Conservation (phyloP, 2,888 invertebrate species). For the Drosophila meridionalis region DNA sequence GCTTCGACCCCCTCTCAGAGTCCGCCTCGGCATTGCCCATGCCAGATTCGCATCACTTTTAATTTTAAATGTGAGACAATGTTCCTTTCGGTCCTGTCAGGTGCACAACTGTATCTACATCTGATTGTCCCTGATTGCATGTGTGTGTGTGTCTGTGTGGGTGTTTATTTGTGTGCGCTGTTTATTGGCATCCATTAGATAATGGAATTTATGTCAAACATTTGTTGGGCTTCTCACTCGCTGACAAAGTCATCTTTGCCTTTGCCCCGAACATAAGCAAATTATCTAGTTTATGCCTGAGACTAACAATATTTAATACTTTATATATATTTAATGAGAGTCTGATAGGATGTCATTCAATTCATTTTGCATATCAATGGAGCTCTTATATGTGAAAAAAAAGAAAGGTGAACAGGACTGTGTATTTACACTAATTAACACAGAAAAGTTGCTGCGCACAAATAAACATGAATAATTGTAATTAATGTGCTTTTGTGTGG, state of each 20-base stretch:
- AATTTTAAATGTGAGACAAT: constrained; percentile 69
- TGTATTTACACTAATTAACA: constrained; percentile 62
- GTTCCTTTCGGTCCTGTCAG: constrained; percentile 64
- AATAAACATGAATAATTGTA: constrained; percentile 68
- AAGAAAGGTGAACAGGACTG: constrained; percentile 23
- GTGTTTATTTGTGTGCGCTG: constrained; percentile 31
- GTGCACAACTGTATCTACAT: constrained; percentile 61
- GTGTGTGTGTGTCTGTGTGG: constrained; percentile 3
- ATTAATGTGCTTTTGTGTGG: constrained; percentile 54
- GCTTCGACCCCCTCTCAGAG: constrained; percentile 1
- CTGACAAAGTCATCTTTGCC: constrained; percentile 14
- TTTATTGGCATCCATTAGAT: constrained; percentile 79
- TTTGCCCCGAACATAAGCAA: constrained; percentile 2
- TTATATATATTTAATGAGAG: constrained; percentile 8
- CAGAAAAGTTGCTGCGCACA: constrained; percentile 56
- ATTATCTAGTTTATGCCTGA: constrained; percentile 19
- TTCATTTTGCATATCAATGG: constrained; percentile 53
- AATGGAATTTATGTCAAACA: constrained; percentile 74
- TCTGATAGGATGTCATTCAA: constrained; percentile 41
- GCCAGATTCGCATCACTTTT: constrained; percentile 68
- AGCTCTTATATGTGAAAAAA: neutral
- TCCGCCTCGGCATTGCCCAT: neutral
- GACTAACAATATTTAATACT: constrained; percentile 18
- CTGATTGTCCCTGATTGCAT: constrained; percentile 32
- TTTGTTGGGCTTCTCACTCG: constrained; percentile 40